A percentile compares a stretch with the other conserved stretches of the same genome.
Conservation (phyloP, 2,888 invertebrate species). For the Hypercompe scribonia region DNA sequence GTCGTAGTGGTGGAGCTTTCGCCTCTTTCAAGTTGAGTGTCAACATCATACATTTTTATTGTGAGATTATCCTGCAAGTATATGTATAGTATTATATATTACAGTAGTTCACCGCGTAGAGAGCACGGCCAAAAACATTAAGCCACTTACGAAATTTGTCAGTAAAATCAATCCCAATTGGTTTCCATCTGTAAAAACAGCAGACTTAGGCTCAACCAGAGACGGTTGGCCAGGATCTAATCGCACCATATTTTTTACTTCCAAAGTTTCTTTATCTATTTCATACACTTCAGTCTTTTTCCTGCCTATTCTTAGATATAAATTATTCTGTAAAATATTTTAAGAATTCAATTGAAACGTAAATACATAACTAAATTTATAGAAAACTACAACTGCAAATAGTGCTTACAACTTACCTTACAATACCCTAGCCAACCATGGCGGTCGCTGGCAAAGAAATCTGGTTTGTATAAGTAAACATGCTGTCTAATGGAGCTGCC, state of each 20-base stretch:
- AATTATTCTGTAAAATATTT: constrained; percentile 87
- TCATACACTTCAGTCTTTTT: constrained; percentile 82
- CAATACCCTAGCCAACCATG: constrained; percentile 95
- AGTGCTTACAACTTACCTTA: constrained; percentile 83
- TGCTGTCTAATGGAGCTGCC: constrained; percentile 97
- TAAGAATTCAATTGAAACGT: not conserved
- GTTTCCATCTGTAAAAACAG: constrained; percentile 80
- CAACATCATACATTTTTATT: constrained; percentile 75
- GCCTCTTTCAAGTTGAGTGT: constrained; percentile 54
- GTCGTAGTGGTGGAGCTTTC: constrained; percentile 59
- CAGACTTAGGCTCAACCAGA: constrained; percentile 72
- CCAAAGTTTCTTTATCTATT: constrained; percentile 76
- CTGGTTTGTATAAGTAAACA: constrained; percentile 92
- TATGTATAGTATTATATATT: not conserved
- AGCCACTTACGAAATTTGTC: constrained; percentile 72
- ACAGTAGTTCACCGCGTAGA: not conserved
- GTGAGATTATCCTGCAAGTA: constrained; percentile 72
- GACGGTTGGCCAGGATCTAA: constrained; percentile 70
- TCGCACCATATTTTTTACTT: constrained; percentile 68
- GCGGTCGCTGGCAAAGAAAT: constrained; percentile 92
- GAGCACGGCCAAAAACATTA: not conserved
- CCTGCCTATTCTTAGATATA: constrained; percentile 91
- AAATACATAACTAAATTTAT: not conserved
- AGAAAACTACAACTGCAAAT: not conserved
- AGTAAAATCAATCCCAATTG: constrained; percentile 84